Evolutionary conservation across 1,140 invertebrate species (phyloP).

Genomic region (Limonius californicus): DNA sequence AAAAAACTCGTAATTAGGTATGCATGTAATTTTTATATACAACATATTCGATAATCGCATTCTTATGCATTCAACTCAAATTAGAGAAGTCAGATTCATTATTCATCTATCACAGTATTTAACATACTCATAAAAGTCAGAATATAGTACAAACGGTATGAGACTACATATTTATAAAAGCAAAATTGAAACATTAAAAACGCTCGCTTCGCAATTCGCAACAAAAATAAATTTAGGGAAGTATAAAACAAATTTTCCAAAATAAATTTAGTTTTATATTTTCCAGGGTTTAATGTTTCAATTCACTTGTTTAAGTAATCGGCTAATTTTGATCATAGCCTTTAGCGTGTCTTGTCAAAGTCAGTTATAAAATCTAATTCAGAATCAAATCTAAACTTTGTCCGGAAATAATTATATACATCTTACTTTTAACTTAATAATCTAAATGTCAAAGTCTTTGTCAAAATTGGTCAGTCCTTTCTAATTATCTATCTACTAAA

Average conservation of each 20-base stretch:
- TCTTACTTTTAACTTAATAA: neutral
- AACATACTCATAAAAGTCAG: neutral
- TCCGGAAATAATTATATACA: neutral
- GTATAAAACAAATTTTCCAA: no score
- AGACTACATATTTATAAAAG: neutral
- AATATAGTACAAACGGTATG: neutral
- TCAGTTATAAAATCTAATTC: neutral
- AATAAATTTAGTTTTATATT: no score
- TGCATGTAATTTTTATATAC: neutral
- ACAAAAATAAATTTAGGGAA: no score
- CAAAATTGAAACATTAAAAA: neutral
- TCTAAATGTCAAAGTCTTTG: constrained; percentile 2
- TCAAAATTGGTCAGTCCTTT: neutral
- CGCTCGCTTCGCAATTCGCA: neutral
- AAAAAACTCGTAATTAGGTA: neutral
- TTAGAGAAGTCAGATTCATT: constrained; percentile 8
- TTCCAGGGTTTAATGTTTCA: no score
- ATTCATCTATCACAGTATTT: constrained; percentile 1
- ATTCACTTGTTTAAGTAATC: no score
- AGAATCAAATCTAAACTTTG: neutral
- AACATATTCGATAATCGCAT: neutral
- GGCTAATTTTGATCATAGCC: neutral
- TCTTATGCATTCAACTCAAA: neutral
- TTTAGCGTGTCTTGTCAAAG: no score
- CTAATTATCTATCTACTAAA: neutral